A percentile compares a stretch with the other conserved stretches of the same genome.
Evolutionary conservation across 2,888 invertebrate species (phyloP).

Genomic region (Bellardia bayeri): DNA sequence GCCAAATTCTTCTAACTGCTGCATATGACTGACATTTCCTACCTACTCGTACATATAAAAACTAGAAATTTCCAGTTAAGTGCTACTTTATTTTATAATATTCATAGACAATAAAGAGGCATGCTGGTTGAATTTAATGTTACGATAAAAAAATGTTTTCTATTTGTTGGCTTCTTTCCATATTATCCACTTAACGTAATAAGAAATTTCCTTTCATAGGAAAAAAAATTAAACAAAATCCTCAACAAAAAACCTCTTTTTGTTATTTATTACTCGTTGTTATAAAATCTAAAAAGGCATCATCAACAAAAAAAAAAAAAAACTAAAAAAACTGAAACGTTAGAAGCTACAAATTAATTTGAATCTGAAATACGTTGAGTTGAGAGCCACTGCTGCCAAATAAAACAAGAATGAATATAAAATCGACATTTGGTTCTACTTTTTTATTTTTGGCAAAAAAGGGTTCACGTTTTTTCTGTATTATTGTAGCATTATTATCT

Average conservation of each 20-base stretch:
- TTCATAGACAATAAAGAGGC: conserved; percentile 48
- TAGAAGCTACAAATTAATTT: conserved; percentile 75
- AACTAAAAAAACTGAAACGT: conserved; percentile 52
- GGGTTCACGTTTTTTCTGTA: conserved; percentile 61
- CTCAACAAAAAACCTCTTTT: conserved; percentile 54
- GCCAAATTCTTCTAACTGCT: background rate
- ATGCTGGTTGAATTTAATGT: conserved; percentile 75
- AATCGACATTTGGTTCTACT: conserved; percentile 50
- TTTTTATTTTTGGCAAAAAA: conserved; percentile 64
- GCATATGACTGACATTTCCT: background rate
- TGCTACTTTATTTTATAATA: conserved; percentile 43
- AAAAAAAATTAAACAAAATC: conserved; percentile 17
- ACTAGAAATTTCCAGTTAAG: conserved; percentile 22
- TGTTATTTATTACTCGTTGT: conserved; percentile 56
- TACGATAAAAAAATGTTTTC: conserved; percentile 75
- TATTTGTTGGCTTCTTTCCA: conserved; percentile 79
- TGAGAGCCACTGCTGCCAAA: conserved; percentile 65
- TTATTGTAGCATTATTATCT: conserved; percentile 64
- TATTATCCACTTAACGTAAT: conserved; percentile 80
- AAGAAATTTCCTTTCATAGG: conserved; percentile 76
- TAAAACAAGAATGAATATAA: conserved; percentile 38
- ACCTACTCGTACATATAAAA: conserved; percentile 12
- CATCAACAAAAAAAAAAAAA: background rate
- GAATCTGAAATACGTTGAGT: conserved; percentile 71
- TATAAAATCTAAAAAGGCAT: conserved; percentile 47